These are phyloP conservation scores for Cheilosia vernalis DNA, from an alignment of 2,888 invertebrate species.

Conservation along the genomic window DNA sequence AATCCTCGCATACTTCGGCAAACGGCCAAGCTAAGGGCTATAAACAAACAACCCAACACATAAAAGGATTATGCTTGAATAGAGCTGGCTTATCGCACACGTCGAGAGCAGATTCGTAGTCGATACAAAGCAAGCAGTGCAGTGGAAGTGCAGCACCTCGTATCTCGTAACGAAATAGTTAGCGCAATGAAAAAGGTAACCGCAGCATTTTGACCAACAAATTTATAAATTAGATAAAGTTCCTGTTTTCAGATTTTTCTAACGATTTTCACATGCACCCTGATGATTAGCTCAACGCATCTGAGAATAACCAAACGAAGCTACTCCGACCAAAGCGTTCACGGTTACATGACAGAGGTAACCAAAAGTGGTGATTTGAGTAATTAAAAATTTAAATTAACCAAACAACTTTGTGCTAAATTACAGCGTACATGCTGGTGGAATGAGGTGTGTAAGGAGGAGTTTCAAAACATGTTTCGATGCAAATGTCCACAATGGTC, in stretches of 20 bases:
- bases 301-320: constrained; percentile 86
- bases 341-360: constrained; percentile 93
- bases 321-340: constrained; percentile 91
- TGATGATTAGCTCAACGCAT: constrained; percentile 75
- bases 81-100: constrained; percentile 50
- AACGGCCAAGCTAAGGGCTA: constrained; percentile 43
- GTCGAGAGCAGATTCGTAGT: constrained; percentile 39
- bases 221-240: constrained; percentile 6
- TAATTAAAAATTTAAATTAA: constrained; percentile 33
- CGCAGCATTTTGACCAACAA: background rate
- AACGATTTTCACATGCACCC: constrained; percentile 75
- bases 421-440: constrained; percentile 94
- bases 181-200: constrained; percentile 68
- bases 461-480: constrained; percentile 93
- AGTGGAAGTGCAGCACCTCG: constrained; percentile 58
- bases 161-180: constrained; percentile 16
- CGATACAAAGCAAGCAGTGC: constrained; percentile 41
- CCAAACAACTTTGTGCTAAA: constrained; percentile 77
- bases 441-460: constrained; percentile 96
- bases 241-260: constrained; percentile 71
- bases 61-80: constrained; percentile 62
- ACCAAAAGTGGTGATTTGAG: constrained; percentile 44
- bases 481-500: constrained; percentile 95
- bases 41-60: constrained; percentile 71
- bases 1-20: constrained; percentile 59